Percentiles rank a stretch among this genome's conserved stretches.
Evolutionary conservation across 2,888 invertebrate species (phyloP).

Genomic region (Napeogenes inachia): DNA sequence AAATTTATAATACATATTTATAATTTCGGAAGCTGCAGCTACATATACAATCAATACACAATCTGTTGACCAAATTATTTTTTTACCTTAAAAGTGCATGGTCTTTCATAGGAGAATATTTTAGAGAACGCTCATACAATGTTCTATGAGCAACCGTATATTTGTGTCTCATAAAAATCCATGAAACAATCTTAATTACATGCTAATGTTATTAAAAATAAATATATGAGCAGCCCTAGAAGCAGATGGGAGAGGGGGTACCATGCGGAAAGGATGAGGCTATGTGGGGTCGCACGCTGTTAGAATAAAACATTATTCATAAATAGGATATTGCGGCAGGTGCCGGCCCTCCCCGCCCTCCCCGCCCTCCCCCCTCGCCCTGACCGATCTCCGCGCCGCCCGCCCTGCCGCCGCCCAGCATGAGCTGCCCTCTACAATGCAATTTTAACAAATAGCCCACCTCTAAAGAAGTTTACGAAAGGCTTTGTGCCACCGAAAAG

Average conservation of each 20-base stretch:
- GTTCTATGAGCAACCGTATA: too few species aligned
- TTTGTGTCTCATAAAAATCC: too few species aligned
- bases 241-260: conserved; percentile 1
- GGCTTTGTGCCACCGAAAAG: conserved; percentile 13
- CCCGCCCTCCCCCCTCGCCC: conserved; percentile 27
- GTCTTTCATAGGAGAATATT: too few species aligned
- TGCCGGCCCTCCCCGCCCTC: conserved; percentile 40
- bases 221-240: conserved; percentile 19
- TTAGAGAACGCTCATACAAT: too few species aligned
- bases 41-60: too few species aligned
- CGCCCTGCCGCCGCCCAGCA: conserved; percentile 31
- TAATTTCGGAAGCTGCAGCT: too few species aligned
- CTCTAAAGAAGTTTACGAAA: conserved; percentile 20
- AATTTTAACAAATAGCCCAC: conserved; percentile 34
- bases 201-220: conserved; percentile 21
- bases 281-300: conserved; percentile 64
- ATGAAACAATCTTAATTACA: conserved; percentile 9
- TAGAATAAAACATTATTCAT: conserved; percentile 78
- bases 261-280: conserved; percentile 19
- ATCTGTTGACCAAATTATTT: too few species aligned
- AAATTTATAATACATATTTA: not conserved
- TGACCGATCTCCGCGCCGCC: conserved; percentile 30
- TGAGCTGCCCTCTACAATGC: conserved; percentile 34
- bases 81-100: too few species aligned
- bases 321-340: conserved; percentile 74